Base-by-base conservation (phyloP, 2,113 vertebrate genomes). In the Amphiprion percula region DNA sequence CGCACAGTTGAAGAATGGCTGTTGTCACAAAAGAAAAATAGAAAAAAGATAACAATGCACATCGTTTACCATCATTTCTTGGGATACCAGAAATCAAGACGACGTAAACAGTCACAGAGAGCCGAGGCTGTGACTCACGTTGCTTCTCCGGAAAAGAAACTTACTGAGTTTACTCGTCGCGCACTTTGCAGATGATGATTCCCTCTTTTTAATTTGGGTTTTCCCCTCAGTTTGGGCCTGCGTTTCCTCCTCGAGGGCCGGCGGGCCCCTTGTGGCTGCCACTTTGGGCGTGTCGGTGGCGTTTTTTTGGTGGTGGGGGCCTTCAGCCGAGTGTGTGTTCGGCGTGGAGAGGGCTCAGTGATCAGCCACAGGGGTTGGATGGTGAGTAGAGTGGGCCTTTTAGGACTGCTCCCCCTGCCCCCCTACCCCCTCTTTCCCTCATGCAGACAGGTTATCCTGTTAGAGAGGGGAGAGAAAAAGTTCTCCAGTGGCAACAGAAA, bases 401-500 rank as follows among this genome's bases (percentile, higher is more conserved):
- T 64, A 86, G 87, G 87, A 64, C 63, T 1, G 54, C 72, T 62
- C 85, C 28, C 76, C 82, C 91, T 74, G 56, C 83, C 78, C 52
- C 76, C 44, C 63, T 17, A 15, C 39, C 49, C 53, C 2, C 77
- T 24, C 77, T 60, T 72, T 47, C 74, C 47, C 83, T 65, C 73
- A 76, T 64, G 69, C 84, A 87, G 84, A 78, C 90, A 89, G 91
- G 91, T 93, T 91, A 90, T 93, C 90, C 90, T 91, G 89, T 91
- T 91, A 81, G 90, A 77, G 82, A 86, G 83, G 77, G 79, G 68
- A 86, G 74, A 87, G 88, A 91, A 91, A 88, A 91, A 89, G 88
- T 93, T 94, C 92, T 94, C 93, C 92, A 92, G 86, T 90, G 90
- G 92, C 93, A 94, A 94, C 93, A 91, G 92, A 92, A 94, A 91